Evolutionary conservation across 2,888 invertebrate genomes (phyloP).

Genomic region (Stenchaetothrips biformis): DNA sequence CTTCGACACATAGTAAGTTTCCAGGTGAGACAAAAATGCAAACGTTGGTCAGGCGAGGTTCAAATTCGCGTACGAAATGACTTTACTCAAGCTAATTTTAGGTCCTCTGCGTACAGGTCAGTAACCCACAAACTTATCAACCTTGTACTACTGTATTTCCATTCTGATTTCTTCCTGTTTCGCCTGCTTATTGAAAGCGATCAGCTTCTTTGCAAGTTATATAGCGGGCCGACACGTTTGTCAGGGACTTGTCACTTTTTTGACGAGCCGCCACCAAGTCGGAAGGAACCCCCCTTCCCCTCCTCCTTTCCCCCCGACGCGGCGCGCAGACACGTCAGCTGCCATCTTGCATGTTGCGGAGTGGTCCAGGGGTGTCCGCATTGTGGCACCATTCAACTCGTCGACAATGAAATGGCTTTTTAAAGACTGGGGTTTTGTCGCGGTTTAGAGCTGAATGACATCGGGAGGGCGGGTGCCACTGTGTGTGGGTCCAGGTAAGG

Average conservation of each 20-base stretch:
- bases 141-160: too few species aligned
- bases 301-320: background rate
- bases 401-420: conserved; percentile 23
- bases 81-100: too few species aligned
- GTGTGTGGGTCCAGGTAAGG: background rate
- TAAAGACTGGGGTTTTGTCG: conserved; percentile 16
- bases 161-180: too few species aligned
- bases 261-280: conserved; percentile 8
- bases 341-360: conserved; percentile 9
- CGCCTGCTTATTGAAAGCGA: too few species aligned
- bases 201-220: background rate
- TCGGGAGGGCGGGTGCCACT: conserved; percentile 2
- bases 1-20: too few species aligned
- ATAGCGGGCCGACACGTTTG: background rate
- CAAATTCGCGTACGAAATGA: too few species aligned
- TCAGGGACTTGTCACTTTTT: conserved; percentile 9
- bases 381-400: conserved; percentile 6
- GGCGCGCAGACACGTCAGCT: background rate
- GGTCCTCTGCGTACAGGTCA: too few species aligned
- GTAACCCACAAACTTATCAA: too few species aligned
- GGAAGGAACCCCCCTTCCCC: background rate
- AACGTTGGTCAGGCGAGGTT: too few species aligned
- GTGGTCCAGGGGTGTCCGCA: background rate
- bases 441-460: background rate
- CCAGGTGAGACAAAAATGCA: too few species aligned